A percentile compares a stretch with the other conserved stretches of the same genome.
phyloP scores from a whole-genome alignment of 2,113 vertebrate species.

The Tetrao urogallus region DNA sequence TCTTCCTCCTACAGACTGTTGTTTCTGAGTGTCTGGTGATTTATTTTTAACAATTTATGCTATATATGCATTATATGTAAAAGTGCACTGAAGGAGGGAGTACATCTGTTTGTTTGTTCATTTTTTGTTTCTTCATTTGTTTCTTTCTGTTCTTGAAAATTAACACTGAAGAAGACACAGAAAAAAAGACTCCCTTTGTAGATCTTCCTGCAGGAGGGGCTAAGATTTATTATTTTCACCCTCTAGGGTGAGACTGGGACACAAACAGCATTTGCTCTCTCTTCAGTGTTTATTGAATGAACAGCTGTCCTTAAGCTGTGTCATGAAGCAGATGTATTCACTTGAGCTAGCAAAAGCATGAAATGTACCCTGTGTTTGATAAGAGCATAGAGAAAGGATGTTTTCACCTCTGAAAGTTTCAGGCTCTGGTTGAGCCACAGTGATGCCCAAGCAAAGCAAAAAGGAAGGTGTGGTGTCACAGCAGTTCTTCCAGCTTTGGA shows the following conservation, averaged over 20 bases:
- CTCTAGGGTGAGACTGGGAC: neutral
- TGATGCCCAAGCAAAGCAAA: neutral
- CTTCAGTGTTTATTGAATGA: slow-evolving; percentile 1
- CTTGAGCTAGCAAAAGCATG: neutral
- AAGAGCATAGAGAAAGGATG: neutral
- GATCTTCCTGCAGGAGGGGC: neutral
- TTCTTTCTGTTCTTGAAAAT: neutral
- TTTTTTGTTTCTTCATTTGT: neutral
- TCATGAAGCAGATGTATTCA: slow-evolving; percentile 4
- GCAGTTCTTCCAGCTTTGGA: neutral
- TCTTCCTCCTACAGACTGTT: neutral
- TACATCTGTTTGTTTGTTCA: neutral
- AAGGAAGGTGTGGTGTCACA: neutral
- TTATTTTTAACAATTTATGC: neutral
- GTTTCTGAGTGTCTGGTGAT: neutral
- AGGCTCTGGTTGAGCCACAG: neutral
- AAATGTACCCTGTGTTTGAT: neutral
- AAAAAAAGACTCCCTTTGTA: neutral
- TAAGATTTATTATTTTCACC: neutral
- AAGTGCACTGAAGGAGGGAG: neutral
- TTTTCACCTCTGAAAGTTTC: neutral
- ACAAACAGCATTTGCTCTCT: neutral
- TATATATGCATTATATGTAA: neutral
- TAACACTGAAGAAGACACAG: neutral
- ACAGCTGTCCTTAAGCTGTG: neutral